A percentile compares a stretch with the other conserved stretches of the same genome.
Evolutionary conservation across 2,797 vertebrate species (phyloP).

Genomic region (Iguana delicatissima): DNA sequence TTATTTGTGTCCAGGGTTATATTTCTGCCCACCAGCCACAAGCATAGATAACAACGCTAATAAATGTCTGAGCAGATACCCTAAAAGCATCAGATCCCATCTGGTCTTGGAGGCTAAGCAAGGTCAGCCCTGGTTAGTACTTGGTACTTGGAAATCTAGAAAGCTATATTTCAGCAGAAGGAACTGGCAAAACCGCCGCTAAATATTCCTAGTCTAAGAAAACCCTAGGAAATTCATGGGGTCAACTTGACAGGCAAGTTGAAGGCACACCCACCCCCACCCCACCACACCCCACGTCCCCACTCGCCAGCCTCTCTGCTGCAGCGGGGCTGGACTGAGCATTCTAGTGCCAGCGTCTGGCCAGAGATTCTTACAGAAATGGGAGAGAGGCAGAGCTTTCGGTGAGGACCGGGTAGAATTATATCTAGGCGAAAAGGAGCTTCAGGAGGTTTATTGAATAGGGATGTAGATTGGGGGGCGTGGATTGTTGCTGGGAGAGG

Average conservation of each 20-base stretch:
- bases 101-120: no score
- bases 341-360: not conserved
- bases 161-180: no score
- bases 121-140: no score
- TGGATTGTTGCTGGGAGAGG: constrained; percentile 48
- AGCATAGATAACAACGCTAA: not conserved
- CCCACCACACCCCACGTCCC: not conserved
- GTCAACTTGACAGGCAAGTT: no score
- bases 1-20: no score
- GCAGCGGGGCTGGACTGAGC: not conserved
- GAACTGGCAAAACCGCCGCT: no score
- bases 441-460: not conserved
- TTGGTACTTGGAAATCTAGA: no score
- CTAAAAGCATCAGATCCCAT: no score
- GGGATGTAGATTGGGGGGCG: constrained; percentile 29
- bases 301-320: not conserved
- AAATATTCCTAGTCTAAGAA: no score
- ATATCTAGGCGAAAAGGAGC: not conserved
- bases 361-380: not conserved
- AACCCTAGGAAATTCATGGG: no score
- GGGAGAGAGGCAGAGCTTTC: not conserved
- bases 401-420: constrained; percentile 43
- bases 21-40: not conserved
- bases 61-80: not conserved
- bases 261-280: not conserved